These are phyloP conservation scores for Caenorhabditis latens DNA, from an alignment of 1,140 invertebrate species.

Conservation along the genomic window DNA sequence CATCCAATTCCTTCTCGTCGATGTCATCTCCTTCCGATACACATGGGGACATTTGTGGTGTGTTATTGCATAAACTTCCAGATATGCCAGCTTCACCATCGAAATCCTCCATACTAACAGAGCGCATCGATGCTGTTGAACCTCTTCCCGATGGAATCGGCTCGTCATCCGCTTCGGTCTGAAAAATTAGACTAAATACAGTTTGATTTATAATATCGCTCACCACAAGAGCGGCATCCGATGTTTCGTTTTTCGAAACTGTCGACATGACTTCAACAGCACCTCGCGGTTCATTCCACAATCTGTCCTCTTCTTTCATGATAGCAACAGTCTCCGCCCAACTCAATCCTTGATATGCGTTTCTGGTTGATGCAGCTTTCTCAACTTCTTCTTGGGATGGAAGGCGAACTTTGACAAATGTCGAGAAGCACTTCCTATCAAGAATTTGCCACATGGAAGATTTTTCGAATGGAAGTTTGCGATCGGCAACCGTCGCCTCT, in stretches of 20 bases:
- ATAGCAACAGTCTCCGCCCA: conserved; percentile 41
- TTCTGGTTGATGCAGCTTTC: not conserved
- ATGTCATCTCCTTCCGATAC: conserved; percentile 53
- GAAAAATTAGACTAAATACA: not conserved
- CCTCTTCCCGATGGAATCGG: conserved; percentile 11
- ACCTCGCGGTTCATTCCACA: conserved; percentile 16
- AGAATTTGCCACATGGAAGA: conserved; percentile 66
- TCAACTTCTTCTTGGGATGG: conserved; percentile 57
- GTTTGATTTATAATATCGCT: not conserved
- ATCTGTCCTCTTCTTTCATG: not conserved
- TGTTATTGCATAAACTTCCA: conserved; percentile 60
- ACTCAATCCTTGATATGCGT: conserved; percentile 8
- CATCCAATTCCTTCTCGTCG: conserved; percentile 17
- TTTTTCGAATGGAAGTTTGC: conserved; percentile 59
- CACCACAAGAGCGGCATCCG: not conserved
- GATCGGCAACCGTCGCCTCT: conserved; percentile 10
- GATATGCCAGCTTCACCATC: conserved; percentile 5
- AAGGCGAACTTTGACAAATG: conserved; percentile 58
- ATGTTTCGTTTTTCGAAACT: not conserved
- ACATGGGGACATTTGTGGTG: conserved; percentile 56
- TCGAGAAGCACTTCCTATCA: conserved; percentile 68
- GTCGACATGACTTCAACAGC: not conserved
- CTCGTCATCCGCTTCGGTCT: conserved; percentile 23
- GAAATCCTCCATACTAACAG: conserved; percentile 21
- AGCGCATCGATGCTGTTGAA: conserved; percentile 36